phyloP scores from a whole-genome alignment of 2,113 vertebrate genomes.

The human (Homo sapiens) region GRCh38 chr6:66910501-66911000 shows the following conservation, averaged over 20 bases:
- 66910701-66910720: conserved; percentile 57
- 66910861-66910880: neutral
- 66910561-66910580: conserved; percentile 56
- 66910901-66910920: neutral
- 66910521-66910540: conserved; percentile 46
- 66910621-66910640: neutral
- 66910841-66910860: neutral
- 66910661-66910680: neutral
- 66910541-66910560: conserved; percentile 55
- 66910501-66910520: conserved; percentile 67
- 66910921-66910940: neutral
- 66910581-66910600: conserved; percentile 60
- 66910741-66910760: conserved; percentile 35
- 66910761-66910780: conserved; percentile 38
- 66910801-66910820: neutral
- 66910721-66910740: conserved; percentile 48
- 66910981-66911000: neutral
- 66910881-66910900: neutral
- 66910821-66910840: neutral
- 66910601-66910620: conserved; percentile 55
- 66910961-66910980: neutral
- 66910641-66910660: neutral
- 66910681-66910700: conserved; percentile 75
- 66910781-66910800: conserved; percentile 12
- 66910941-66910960: neutral